Evolutionary conservation across 2,888 invertebrate genomes (phyloP), one percentile per base, ranked within the genome.

Genomic region (Athalia circularis): DNA sequence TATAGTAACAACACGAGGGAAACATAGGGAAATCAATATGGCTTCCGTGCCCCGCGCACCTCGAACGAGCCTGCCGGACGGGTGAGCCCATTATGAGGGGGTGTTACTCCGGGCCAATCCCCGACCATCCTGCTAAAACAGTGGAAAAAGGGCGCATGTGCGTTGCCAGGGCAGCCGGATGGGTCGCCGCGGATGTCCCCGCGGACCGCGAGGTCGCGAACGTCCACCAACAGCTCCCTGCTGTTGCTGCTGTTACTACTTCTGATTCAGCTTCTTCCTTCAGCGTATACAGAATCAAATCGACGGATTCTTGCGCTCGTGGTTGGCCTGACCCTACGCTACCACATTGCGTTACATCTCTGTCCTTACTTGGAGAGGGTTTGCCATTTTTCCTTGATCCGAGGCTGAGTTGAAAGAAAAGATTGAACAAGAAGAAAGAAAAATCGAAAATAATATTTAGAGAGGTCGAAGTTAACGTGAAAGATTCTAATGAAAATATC

Each of bases 11-110:
- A 90, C 88, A 89, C 88, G 87, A 75, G 89, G 88, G 90, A 90
- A 90, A 90, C 90, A 90, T 90, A 90, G 90, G 90, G 90, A 90
- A 90, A 90, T 90, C 90, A 90, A 90, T 90, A 90, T 90, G 90
- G 90, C 90, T 90, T 90, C 90, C 90, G 90, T 87, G 87, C 77
- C 68, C 77, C 65, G 65, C 65, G 85, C 86, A 84, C 78, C 80
- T 75, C 80, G 61, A 78, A 59, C 79, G 77, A 81, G 79, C 78
- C 83, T 84, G 87, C 87, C 88, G 89, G 89, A 88, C 87, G 90
- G 90, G 89, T 88, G 90, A 90, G 90, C 89, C 90, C 89, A 90
- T 90, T 90, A 89, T 89, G 86, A 89, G 89, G 90, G 90, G 89
- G 90, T 89, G 90, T 89, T 89, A 90, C 90, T 89, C 88, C 89